Evolutionary conservation across 2,888 invertebrate genomes (phyloP).

Genomic region (Uropetala carovei): DNA sequence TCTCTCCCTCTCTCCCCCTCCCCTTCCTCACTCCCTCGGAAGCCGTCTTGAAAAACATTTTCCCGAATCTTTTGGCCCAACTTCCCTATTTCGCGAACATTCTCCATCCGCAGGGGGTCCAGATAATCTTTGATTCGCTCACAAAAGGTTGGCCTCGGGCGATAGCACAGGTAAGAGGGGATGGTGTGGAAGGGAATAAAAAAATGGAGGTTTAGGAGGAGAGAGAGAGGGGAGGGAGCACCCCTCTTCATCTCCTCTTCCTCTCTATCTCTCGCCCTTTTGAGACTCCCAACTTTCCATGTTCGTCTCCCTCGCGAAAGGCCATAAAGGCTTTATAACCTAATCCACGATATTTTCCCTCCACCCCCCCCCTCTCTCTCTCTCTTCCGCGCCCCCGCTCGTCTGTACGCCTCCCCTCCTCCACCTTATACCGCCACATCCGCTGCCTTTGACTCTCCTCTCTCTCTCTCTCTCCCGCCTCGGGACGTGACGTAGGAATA

Average conservation of each 20-base stretch:
- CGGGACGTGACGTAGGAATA: conserved; percentile 49
- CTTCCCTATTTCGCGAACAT: neutral
- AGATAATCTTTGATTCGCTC: conserved; percentile 61
- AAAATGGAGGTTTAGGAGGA: neutral
- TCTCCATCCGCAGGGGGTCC: conserved; percentile 29
- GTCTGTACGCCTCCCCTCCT: neutral
- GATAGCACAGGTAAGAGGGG: neutral
- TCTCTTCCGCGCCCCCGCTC: neutral
- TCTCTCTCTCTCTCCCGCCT: neutral
- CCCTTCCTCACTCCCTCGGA: neutral
- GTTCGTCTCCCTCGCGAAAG: conserved; percentile 47
- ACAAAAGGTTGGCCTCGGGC: conserved; percentile 40
- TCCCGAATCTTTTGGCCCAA: neutral
- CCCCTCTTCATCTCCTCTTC: neutral
- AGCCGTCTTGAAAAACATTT: conserved; percentile 44
- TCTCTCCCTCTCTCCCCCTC: neutral
- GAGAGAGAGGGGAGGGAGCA: neutral
- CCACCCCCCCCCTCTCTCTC: neutral
- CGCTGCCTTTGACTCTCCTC: neutral
- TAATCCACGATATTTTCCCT: conserved; percentile 59
- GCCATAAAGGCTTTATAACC: conserved; percentile 62
- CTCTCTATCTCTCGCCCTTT: neutral
- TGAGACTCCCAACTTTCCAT: conserved; percentile 43
- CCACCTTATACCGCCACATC: neutral
- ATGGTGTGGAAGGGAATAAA: neutral